phyloP scores from a whole-genome alignment of 2,888 invertebrate species.

The Ennomos fuscantarius region DNA sequence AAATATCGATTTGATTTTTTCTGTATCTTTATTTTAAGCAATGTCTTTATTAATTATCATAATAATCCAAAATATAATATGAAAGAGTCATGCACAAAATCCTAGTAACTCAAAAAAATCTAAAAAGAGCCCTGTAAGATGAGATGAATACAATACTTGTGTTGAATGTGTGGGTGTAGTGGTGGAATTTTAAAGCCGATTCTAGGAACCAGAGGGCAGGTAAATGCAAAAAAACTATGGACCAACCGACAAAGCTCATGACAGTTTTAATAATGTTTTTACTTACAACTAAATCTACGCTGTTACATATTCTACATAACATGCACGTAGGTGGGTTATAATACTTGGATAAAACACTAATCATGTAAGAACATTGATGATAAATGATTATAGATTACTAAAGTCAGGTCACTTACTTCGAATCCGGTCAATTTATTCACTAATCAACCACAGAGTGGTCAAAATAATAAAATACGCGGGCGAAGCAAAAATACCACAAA shows the following conservation, averaged over 20 bases:
- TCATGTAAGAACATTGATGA: too few relatives aligned
- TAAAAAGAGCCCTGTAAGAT: conserved; percentile 6
- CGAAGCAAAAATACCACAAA: conserved; percentile 74
- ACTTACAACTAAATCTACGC: not conserved
- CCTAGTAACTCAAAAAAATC: conserved; percentile 3
- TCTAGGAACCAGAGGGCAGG: conserved; percentile 5
- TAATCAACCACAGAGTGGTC: conserved; percentile 57
- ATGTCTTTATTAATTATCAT: too few relatives aligned
- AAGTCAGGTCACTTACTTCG: conserved; percentile 7
- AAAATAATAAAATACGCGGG: conserved; percentile 58
- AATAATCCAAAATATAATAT: not conserved
- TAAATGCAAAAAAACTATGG: conserved; percentile 20
- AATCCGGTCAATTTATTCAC: conserved; percentile 22
- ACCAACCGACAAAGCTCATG: conserved; percentile 5
- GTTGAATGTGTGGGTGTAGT: conserved; percentile 15
- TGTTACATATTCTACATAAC: not conserved
- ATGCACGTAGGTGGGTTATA: not conserved
- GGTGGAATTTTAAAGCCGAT: conserved; percentile 22
- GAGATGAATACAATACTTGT: not conserved
- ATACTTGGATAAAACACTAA: too few relatives aligned
- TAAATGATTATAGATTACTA: not conserved
- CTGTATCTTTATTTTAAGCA: too few relatives aligned
- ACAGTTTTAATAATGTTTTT: conserved; percentile 36
- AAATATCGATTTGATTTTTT: too few relatives aligned
- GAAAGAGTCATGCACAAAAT: not conserved